Evolutionary conservation across 2,888 invertebrate species (phyloP), one percentile per base, ranked within the genome.

Genomic region (Temnothorax ravouxi): DNA sequence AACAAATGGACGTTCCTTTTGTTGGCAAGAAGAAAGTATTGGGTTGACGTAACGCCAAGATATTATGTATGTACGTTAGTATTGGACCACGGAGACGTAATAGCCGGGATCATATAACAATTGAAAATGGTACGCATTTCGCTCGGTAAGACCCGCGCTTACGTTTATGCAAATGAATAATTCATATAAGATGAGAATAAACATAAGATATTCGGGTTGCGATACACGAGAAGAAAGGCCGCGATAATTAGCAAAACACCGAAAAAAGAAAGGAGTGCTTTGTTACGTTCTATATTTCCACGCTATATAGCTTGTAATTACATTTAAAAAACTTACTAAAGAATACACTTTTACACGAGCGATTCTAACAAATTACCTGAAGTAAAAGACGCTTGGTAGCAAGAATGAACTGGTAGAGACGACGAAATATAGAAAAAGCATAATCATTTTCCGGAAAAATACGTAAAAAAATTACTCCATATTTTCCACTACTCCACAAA

Each of bases 161-260:
- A 25, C 6, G 41, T 67, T 56, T n/a, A 41, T 38, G 52, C 13
- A 41, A 38, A 79, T 79, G 38, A 79, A 79, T 79, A 69, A 79
- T 79, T 59, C 47, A 80, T 56, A 25, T 56, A 25, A 79, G 47
- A 47, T 59, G 47, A 71, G 59, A 80, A 80, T 69, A 69, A 69
- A 69, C 54, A n/a, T 52, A 47, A 69, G 13, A 80, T 69, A 80
- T 59, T 69, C 59, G 2, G 69, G 25, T 56, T 44, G 44, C n/a
- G 21, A 25, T 21, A 21, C 11, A 34, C n/a, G 3, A 38, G 38
- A 47, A 79, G 56, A 69, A 69, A 69, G 15, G 4, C 3, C n/a
- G 15, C 29, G 21, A 15, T 18, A 61, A 41, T 47, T n/a, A 52
- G 34, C n/a, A 5, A 52, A 75, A 41, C 25, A 56, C 4, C 25